Percentiles rank a stretch among this genome's conserved stretches.
Evolutionary conservation across 2,888 invertebrate genomes (phyloP).

Genomic region (Erebia ligea): DNA sequence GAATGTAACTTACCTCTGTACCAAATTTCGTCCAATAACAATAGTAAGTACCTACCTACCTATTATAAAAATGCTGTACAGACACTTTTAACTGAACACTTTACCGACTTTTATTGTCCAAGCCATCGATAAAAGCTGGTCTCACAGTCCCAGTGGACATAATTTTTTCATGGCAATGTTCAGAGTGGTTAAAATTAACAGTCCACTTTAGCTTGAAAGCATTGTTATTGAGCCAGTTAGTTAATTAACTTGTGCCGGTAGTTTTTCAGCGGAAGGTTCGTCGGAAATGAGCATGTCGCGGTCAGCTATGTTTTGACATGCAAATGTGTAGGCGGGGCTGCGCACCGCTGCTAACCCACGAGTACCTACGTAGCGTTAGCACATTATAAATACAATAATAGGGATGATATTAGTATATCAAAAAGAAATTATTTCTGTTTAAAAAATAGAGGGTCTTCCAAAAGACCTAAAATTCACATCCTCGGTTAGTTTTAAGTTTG

Average conservation of each 20-base stretch:
- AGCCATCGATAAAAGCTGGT: conserved; percentile 10
- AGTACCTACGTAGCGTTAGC: conserved; percentile 17
- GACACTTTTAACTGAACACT: not conserved
- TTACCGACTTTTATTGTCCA: conserved; percentile 10
- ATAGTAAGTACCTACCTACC: not conserved
- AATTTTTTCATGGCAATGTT: conserved; percentile 13
- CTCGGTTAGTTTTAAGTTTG: no score
- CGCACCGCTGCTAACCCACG: conserved; percentile 18
- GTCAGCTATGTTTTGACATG: conserved; percentile 69
- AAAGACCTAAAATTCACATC: no score
- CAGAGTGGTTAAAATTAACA: conserved; percentile 16
- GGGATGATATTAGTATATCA: no score
- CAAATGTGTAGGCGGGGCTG: conserved; percentile 56
- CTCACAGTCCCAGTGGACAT: conserved; percentile 10
- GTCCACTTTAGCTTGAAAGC: conserved; percentile 29
- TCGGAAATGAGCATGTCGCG: conserved; percentile 69
- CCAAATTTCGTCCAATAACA: not conserved
- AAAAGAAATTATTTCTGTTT: no score
- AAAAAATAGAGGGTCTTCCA: no score
- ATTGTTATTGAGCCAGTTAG: conserved; percentile 41
- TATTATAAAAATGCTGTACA: not conserved
- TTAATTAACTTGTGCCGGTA: conserved; percentile 46
- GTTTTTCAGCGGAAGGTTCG: conserved; percentile 56
- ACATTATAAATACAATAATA: conserved; percentile 9
- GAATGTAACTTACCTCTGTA: no score